Base-by-base conservation (phyloP, 2,888 invertebrate genomes). In the Folsomia manolachei region DNA sequence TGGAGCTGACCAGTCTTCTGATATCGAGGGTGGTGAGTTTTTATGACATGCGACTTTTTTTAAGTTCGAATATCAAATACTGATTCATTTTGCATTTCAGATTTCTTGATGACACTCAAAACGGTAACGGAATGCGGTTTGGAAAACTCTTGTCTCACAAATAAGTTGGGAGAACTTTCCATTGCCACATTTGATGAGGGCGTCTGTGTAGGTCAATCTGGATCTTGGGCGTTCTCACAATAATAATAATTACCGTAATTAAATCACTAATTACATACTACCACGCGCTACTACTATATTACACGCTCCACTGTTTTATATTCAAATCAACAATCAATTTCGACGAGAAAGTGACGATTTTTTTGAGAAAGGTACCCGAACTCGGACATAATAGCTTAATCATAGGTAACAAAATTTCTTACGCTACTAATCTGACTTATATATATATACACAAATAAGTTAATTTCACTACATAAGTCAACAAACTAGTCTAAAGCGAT, bases 171-270 rank as follows among this genome's bases (percentile, higher is more conserved):
- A 75, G 89, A 92, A 80, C 87, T 95, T 61, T 93, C 94, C 51
- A 86, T 95, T 72, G 94, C 94, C 56, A 94, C 94, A 1, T 94
- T 94, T 83, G 94, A 95, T 82, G 94, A 94, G 69, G 94, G 87
- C 86, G 84, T 90, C 82, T 90, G 94, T 82, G 90, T 94, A 75
- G 93, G 93, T 51, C 93, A 93, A 82, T 93, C 92, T 85, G 94
- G 94, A 52, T 94, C 94, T 75, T 89, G 90, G 89, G 89, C 90
- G 39, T 90, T 91, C 84, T 85, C 85, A 80, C 86, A 83, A 81
- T 85, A 80, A 83, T 69, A n/a, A n/a, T n/a, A n/a, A n/a, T n/a
- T n/a, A n/a, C n/a, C n/a, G n/a, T n/a, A n/a, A n/a, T n/a, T n/a
- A n/a, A n/a, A n/a, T n/a, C n/a, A n/a, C n/a, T n/a, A n/a, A n/a